A percentile compares a stretch with the other conserved stretches of the same genome.
These are phyloP conservation scores for Mamestra configurata DNA, from an alignment of 1,140 invertebrate species.

Conservation along the genomic window DNA sequence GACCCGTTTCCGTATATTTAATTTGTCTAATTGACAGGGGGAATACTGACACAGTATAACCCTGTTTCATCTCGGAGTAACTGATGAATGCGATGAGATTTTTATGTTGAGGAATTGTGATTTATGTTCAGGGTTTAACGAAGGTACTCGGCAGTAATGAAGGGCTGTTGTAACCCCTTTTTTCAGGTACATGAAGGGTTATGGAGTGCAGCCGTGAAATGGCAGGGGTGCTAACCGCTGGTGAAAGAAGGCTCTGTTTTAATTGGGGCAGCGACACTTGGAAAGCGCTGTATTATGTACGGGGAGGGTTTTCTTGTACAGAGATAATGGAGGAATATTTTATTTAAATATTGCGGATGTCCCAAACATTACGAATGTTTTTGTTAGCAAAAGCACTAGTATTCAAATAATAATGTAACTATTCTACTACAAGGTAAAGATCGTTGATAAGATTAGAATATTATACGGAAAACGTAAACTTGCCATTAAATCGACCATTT, in stretches of 20 bases:
- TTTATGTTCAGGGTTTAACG: slow-evolving; percentile 63
- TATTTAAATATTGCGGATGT: too few species aligned
- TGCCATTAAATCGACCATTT: too few species aligned
- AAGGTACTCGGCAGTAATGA: slow-evolving; percentile 67
- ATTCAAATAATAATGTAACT: too few species aligned
- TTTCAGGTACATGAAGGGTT: slow-evolving; percentile 51
- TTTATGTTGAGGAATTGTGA: slow-evolving; percentile 68
- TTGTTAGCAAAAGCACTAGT: too few species aligned
- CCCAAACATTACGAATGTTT: too few species aligned
- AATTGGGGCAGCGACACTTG: slow-evolving; percentile 28
- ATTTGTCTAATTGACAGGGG: slow-evolving; percentile 77
- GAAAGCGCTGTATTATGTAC: not conserved
- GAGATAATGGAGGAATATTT: not conserved
- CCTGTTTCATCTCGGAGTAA: slow-evolving; percentile 51
- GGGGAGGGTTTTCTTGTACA: not conserved
- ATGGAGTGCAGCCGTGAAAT: slow-evolving; percentile 41
- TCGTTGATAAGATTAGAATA: too few species aligned
- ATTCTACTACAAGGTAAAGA: too few species aligned
- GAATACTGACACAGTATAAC: slow-evolving; percentile 59
- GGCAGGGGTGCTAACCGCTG: slow-evolving; percentile 34
- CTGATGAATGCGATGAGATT: slow-evolving; percentile 70
- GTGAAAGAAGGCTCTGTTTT: slow-evolving; percentile 34
- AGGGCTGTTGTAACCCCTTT: slow-evolving; percentile 60
- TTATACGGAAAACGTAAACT: too few species aligned
- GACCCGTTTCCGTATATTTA: slow-evolving; percentile 70